Evolutionary conservation across 2,888 invertebrate genomes (phyloP), one percentile per base, ranked within the genome.

Genomic region (Proisotoma minuta): DNA sequence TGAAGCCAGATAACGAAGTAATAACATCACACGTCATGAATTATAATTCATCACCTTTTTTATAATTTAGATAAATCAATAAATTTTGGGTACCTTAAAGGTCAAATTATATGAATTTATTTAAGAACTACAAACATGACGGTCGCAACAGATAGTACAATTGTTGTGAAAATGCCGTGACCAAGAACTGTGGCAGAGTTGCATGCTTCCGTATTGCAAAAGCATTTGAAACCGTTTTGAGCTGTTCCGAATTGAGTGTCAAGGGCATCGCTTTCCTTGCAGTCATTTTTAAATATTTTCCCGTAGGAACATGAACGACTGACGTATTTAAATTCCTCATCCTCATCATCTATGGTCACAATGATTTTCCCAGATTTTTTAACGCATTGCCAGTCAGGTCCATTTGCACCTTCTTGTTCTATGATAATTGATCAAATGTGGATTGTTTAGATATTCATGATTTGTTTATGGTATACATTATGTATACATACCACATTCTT

Each of bases 321-420:
- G 4, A 57, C 49, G 50, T 49, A 61, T 34, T 60, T 48, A 18
- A 27, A 43, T 15, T 63, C 59, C 20, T 62, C 43, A 8, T 53
- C 62, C 15, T 52, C 52, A 2, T 60, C 60, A 8, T 57, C 48
- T 15, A 58, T 60, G 29, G 60, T 58, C n/a, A n/a, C n/a, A n/a
- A n/a, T n/a, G n/a, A n/a, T n/a, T 10, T 39, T 26, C 4, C 64
- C 64, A 0, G 58, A 24, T 18, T 57, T 49, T 50, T 64, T 64
- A 3, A 61, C 26, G 27, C 64, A 64, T 50, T 64, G 60, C 53
- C 57, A 64, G 2, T 23, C 18, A 4, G 4, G 18, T 18, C 40
- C 40, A 23, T 48, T n/a, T n/a, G n/a, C 27, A 28, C n/a, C n/a
- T 53, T 20, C 28, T 3, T 8, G 12, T 26, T 28, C 28, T 27